Base-by-base conservation (phyloP, 2,888 invertebrate genomes). In the Nasonia oneida region DNA sequence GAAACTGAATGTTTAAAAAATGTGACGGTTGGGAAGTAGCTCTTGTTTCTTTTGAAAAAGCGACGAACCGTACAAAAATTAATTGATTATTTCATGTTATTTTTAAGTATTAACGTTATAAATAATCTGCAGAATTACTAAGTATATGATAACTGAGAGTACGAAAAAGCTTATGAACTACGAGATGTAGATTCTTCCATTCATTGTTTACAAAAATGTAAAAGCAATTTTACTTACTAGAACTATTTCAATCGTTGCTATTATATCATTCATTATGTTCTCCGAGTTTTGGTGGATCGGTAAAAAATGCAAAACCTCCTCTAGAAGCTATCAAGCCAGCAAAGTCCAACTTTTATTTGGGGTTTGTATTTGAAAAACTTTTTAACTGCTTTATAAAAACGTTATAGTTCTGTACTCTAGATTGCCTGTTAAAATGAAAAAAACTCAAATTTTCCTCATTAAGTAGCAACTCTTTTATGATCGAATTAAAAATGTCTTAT, bases 341-440 rank as follows among this genome's bases (percentile, higher is more conserved):
- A 39, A 67, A 67, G 15, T 8, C 10, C 39, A 81, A 74, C 81
- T 83, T 78, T 83, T 73, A 23, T 73, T 77, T 42, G n/a, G 67
- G 67, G 23, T 50, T 76, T 4, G 73, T 78, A 71, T 78, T 83
- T 73, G 78, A 61, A 73, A 73, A 73, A 83, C 77, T 83, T 83
- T 77, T 14, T 29, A 76, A 74, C 29, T n/a, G 12, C 23, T 67
- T 50, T 70, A 23, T 67, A 39, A 79, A 77, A 53, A 39, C 6
- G 39, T 77, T 33, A n/a, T 6, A 18, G 33, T n/a, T 33, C 2
- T 50, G 76, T 50, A 18, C 0, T 18, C 12, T 64, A 64, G 29
- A 10, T 12, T 64, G 29, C 12, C 29, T 10, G 4, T 67, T 67
- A 33, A 33, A 29, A 29, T 29, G 15, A 67, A 23, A 0, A 29